Conservation (phyloP, 1,140 invertebrate genomes). For the Sarcophaga peregrina region DNA sequence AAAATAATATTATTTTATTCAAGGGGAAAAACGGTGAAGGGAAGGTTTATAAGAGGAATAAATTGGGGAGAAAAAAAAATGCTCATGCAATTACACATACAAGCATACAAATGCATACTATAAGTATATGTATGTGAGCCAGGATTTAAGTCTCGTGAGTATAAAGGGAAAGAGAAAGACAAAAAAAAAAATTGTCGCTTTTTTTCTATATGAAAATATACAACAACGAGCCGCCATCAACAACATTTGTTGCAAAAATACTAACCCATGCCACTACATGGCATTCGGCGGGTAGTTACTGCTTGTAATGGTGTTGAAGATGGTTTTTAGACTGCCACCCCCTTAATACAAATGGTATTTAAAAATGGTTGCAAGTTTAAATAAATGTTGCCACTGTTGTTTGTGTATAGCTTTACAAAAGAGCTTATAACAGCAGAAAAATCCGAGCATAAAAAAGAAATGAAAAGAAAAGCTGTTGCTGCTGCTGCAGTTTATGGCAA, state of each 20-base stretch:
- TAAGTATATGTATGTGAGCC: neutral
- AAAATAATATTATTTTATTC: too few relatives aligned
- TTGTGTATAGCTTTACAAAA: neutral
- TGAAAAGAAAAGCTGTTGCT: too few relatives aligned
- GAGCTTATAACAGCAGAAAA: neutral
- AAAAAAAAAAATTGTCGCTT: neutral
- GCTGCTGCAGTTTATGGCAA: conserved; percentile 23
- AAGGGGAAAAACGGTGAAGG: too few relatives aligned
- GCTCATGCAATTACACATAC: neutral
- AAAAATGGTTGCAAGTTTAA: conserved; percentile 7
- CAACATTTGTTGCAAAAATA: neutral
- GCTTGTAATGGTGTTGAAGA: too few relatives aligned
- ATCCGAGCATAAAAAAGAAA: too few relatives aligned
- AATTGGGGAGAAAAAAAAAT: too few relatives aligned
- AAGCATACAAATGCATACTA: neutral
- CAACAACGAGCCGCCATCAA: neutral
- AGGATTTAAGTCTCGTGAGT: neutral
- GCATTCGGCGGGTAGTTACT: too few relatives aligned
- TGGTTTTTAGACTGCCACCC: too few relatives aligned
- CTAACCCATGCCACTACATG: neutral
- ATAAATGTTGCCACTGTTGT: neutral
- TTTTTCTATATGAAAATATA: neutral
- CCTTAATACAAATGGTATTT: neutral
- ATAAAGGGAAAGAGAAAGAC: neutral
- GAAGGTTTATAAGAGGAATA: too few relatives aligned